A percentile compares a stretch with the other conserved stretches of the same genome.
These are phyloP conservation scores for Drosophila suzukii DNA, from an alignment of 1,140 invertebrate genomes.

Conservation along the genomic window DNA sequence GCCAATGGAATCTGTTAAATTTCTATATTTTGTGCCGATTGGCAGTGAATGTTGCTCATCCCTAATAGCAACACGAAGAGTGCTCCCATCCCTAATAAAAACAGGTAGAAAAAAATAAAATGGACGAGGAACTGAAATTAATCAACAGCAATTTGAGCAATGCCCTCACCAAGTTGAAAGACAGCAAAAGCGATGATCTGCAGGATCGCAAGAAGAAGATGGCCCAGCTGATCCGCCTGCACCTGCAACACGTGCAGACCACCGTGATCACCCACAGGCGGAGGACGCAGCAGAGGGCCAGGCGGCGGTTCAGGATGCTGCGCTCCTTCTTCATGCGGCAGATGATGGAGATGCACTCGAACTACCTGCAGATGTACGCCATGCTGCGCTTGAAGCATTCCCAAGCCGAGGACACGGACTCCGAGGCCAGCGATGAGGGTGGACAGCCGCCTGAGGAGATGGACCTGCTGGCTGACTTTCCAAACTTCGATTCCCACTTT, in stretches of 20 bases:
- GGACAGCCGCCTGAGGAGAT: background rate
- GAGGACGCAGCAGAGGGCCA: conserved; percentile 47
- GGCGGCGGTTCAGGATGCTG: conserved; percentile 37
- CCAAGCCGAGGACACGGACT: conserved; percentile 5
- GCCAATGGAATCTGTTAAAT: background rate
- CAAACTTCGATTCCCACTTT: conserved; percentile 28
- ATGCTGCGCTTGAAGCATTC: conserved; percentile 58
- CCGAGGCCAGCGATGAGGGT: background rate
- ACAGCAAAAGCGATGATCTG: background rate
- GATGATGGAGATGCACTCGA: conserved; percentile 62
- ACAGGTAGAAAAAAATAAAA: conserved; percentile 20
- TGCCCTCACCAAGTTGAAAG: conserved; percentile 33
- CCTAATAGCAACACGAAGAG: background rate
- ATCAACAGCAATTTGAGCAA: conserved; percentile 51
- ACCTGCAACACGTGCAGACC: conserved; percentile 53
- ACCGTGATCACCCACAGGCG: conserved; percentile 54
- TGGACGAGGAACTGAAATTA: conserved; percentile 54
- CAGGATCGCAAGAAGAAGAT: conserved; percentile 39
- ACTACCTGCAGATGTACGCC: conserved; percentile 61
- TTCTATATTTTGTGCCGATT: background rate
- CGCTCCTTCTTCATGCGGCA: conserved; percentile 66
- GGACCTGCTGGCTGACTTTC: background rate
- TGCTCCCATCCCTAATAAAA: background rate
- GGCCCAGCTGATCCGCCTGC: conserved; percentile 48
- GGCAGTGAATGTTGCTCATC: background rate